Evolutionary conservation across 2,113 vertebrate species (phyloP), one percentile per base, ranked within the genome.

Genomic region (Rhagologus leucostigma): DNA sequence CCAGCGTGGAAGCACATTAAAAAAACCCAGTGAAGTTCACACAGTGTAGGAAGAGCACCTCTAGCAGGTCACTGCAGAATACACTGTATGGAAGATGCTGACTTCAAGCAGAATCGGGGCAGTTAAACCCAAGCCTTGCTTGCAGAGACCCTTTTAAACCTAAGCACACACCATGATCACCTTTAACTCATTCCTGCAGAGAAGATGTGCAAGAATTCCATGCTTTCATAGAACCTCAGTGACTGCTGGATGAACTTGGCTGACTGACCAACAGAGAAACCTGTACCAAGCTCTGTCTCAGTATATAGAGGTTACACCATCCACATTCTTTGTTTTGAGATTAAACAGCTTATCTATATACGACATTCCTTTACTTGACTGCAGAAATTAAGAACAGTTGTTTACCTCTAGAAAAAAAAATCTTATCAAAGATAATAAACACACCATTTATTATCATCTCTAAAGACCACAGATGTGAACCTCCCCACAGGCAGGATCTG

Each of bases 71-170:
- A 74, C 47, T 63, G 60, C 39, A 78, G 30, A 67, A 64, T 60
- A 65, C 41, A 56, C 19, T 35, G 15, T 3, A 20, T 29, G 0
- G 4, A 77, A 16, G 12, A 64, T 5, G 57, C 5, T 0, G 1
- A 70, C n/a, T 62, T 67, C 24, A 70, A 81, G 46, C 32, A 63
- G 32, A 65, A 91, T 13, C 13, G 0, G 3, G 56, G 21, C 21
- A 71, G 17, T 30, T 55, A n/a, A 90, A 30, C 20, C 64, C 59
- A 73, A 23, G 47, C 12, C 16, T 15, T 26, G 11, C 23, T 4
- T 65, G 11, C 39, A 87, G 59, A 64, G 41, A 77, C 26, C 16
- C 17, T 21, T 17, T 16, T 3, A n/a, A 29, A 78, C 13, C 19
- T 11, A 23, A 90, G 39, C 33, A 59, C 20, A 63, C 26, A 35